Percentiles rank a stretch among this genome's conserved stretches.
Evolutionary conservation across 2,797 vertebrate genomes (phyloP).

Genomic region (Sebastes flavidus): DNA sequence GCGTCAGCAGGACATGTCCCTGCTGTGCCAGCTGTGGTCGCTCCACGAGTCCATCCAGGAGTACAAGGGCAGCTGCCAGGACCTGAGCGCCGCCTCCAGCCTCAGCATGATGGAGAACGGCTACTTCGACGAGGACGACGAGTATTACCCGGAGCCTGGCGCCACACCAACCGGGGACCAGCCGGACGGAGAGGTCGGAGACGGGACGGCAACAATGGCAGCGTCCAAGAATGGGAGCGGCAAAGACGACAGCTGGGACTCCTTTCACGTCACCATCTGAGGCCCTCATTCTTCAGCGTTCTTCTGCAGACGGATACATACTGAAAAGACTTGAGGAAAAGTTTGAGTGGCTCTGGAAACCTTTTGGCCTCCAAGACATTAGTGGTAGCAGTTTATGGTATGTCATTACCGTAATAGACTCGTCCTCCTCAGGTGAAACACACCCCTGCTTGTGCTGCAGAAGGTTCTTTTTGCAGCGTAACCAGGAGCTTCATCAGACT

Average conservation of each 20-base stretch:
- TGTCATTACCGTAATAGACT: neutral
- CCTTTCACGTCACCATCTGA: conserved; percentile 84
- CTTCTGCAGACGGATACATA: conserved; percentile 8
- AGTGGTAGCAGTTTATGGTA: neutral
- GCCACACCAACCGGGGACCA: conserved; percentile 83
- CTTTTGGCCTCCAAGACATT: neutral
- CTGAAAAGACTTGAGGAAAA: conserved; percentile 11
- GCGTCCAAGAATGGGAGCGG: conserved; percentile 72
- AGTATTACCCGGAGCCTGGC: conserved; percentile 87
- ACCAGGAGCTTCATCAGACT: conserved; percentile 41
- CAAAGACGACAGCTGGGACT: conserved; percentile 85
- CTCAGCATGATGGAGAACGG: conserved; percentile 94
- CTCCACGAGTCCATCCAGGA: conserved; percentile 99
- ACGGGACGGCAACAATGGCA: neutral
- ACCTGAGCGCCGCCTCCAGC: conserved; percentile 87
- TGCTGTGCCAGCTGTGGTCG: conserved; percentile 97
- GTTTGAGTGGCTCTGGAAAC: neutral
- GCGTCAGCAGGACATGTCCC: conserved; percentile 98
- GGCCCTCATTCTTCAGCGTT: neutral
- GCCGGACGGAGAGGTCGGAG: conserved; percentile 65
- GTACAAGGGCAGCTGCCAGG: conserved; percentile 96
- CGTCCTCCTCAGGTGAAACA: conserved; percentile 52
- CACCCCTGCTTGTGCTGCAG: conserved; percentile 42
- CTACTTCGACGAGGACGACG: conserved; percentile 96
- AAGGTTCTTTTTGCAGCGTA: conserved; percentile 28